A percentile compares a stretch with the other conserved stretches of the same genome.
These are phyloP conservation scores for Gopherus flavomarginatus DNA, from an alignment of 2,113 vertebrate genomes.

Conservation along the genomic window DNA sequence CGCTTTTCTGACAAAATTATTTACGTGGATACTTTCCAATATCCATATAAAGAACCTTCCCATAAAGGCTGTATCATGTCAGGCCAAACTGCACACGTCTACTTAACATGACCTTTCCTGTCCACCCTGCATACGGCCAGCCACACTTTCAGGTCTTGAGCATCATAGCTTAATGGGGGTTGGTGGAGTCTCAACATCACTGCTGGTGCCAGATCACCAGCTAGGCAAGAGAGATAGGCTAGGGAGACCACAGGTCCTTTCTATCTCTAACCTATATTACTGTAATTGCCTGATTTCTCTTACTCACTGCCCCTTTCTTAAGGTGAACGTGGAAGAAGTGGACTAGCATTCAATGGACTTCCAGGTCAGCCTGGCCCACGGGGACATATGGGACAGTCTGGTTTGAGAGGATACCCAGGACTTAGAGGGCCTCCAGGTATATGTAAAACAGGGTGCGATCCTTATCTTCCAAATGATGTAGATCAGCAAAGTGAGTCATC, in stretches of 20 bases:
- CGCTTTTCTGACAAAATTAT: too few relatives aligned
- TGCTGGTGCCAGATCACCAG: not conserved
- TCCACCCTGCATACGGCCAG: not conserved
- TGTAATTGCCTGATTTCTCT: not conserved
- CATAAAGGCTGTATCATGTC: too few relatives aligned
- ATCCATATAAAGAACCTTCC: too few relatives aligned
- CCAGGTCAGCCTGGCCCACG: slow-evolving; percentile 80
- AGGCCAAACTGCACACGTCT: too few relatives aligned
- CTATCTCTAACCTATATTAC: not conserved
- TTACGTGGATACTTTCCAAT: too few relatives aligned
- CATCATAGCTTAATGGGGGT: not conserved
- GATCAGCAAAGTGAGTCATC: not conserved
- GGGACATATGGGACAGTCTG: slow-evolving; percentile 76
- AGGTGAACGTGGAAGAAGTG: slow-evolving; percentile 81
- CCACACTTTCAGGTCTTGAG: not conserved
- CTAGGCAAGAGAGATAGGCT: not conserved
- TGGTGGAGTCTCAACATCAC: not conserved
- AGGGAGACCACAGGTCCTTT: not conserved
- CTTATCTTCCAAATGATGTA: not conserved
- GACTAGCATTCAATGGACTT: slow-evolving; percentile 78
- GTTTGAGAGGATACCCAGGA: slow-evolving; percentile 79
- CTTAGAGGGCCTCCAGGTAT: slow-evolving; percentile 81
- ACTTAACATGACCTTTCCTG: not conserved
- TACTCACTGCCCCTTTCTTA: not conserved
- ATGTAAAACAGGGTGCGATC: slow-evolving; percentile 78